Evolutionary conservation across 2,113 vertebrate species (phyloP).

Genomic region (Chaetura pelagica): DNA sequence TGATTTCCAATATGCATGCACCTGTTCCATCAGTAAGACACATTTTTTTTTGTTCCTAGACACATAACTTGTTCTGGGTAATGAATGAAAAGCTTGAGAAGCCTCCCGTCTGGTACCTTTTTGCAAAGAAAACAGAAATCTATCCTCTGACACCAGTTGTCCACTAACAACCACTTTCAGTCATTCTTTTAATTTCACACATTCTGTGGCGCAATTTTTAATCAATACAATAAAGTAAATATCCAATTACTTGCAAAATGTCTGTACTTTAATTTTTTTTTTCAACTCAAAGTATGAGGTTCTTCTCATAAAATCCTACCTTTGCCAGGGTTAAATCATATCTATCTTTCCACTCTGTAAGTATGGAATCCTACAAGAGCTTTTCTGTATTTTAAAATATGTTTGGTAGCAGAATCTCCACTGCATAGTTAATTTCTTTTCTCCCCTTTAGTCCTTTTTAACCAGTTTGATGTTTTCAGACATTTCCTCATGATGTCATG

Average conservation of each 20-base stretch:
- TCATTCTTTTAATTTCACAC: not conserved
- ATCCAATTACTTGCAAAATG: not conserved
- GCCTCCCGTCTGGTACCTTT: not conserved
- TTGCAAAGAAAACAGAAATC: not conserved
- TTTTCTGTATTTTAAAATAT: not conserved
- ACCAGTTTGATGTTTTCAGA: not conserved
- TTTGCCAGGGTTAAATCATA: not conserved
- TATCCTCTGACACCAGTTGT: not conserved
- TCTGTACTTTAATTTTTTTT: not conserved
- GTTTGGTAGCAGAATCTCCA: not conserved
- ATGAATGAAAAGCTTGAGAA: not conserved
- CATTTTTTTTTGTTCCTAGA: not conserved
- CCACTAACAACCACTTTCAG: not conserved
- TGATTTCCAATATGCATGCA: not conserved
- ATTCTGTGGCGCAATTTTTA: not conserved
- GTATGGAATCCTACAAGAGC: not conserved
- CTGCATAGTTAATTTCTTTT: not conserved
- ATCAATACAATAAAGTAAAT: not conserved
- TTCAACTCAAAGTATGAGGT: not conserved
- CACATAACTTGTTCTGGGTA: not conserved
- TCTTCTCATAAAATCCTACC: not conserved
- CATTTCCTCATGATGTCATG: not conserved
- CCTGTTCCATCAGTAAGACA: not conserved
- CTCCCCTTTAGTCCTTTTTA: not conserved
- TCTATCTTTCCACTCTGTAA: not conserved